Percentiles rank a stretch among this genome's conserved stretches.
Conservation (phyloP, 2,113 vertebrate genomes). For the Indri indri region DNA sequence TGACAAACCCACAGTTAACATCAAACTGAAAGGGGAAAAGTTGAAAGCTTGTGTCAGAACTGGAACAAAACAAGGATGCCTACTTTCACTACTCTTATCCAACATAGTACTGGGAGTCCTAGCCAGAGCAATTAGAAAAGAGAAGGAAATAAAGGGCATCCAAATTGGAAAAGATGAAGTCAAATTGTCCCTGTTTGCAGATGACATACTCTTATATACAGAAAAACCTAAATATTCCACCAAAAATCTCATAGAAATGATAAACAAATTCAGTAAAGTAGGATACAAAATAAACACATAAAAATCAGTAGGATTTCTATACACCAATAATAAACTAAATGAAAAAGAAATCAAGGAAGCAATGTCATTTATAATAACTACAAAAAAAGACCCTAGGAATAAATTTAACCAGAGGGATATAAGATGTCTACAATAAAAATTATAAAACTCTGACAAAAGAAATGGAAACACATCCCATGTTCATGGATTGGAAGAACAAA, state of each 20-base stretch:
- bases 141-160: not conserved
- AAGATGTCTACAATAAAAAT: not conserved
- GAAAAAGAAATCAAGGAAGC: not conserved
- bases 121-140: not conserved
- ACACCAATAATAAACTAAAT: not conserved
- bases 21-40: not conserved
- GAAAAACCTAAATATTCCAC: not conserved
- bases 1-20: not conserved
- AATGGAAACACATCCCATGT: not conserved
- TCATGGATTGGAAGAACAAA: not conserved
- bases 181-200: not conserved
- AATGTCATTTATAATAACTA: not conserved
- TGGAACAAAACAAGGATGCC: not conserved
- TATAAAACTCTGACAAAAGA: not conserved
- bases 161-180: not conserved
- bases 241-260: not conserved
- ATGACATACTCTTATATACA: not conserved
- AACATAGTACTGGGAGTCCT: not conserved
- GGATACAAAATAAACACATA: not conserved
- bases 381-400: not conserved
- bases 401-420: not conserved
- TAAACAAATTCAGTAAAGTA: not conserved
- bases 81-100: not conserved
- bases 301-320: not conserved
- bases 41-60: not conserved